These are phyloP conservation scores for Pelobates fuscus DNA, from an alignment of 2,113 vertebrate genomes.

Conservation along the genomic window DNA sequence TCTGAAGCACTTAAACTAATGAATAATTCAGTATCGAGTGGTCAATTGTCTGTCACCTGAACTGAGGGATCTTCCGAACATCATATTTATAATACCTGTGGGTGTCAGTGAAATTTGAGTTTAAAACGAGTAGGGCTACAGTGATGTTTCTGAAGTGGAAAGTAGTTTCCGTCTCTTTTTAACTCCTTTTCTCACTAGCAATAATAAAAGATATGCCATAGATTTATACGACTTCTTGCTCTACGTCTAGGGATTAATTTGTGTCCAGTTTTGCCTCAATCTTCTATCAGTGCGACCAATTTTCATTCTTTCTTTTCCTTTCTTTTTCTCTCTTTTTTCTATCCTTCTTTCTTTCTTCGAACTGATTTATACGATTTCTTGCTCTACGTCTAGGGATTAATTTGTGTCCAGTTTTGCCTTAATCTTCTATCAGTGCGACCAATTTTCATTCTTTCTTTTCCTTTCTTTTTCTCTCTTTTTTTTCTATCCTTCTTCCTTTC, in stretches of 20 bases:
- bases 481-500: slow-evolving; percentile 9
- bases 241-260: slow-evolving; percentile 47
- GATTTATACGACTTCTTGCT: not conserved
- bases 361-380: not conserved
- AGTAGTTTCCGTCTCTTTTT: slow-evolving; percentile 37
- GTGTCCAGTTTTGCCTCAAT: slow-evolving; percentile 34
- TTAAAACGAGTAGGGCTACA: not conserved
- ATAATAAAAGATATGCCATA: slow-evolving; percentile 36
- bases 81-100: not conserved
- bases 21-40: slow-evolving; percentile 54
- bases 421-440: slow-evolving; percentile 33
- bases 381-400: slow-evolving; percentile 42
- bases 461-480: not conserved
- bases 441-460: not conserved
- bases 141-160: slow-evolving; percentile 31
- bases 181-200: slow-evolving; percentile 41
- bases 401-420: slow-evolving; percentile 36
- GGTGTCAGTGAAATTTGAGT: slow-evolving; percentile 27
- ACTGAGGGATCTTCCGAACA: slow-evolving; percentile 9
- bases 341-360: slow-evolving; percentile 18
- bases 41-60: slow-evolving; percentile 42
- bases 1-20: slow-evolving; percentile 53
- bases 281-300: slow-evolving; percentile 27
- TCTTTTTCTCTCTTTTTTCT: not conserved
- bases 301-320: no score